Conservation (phyloP, 2,888 invertebrate species). For the Corythucha ciliata region DNA sequence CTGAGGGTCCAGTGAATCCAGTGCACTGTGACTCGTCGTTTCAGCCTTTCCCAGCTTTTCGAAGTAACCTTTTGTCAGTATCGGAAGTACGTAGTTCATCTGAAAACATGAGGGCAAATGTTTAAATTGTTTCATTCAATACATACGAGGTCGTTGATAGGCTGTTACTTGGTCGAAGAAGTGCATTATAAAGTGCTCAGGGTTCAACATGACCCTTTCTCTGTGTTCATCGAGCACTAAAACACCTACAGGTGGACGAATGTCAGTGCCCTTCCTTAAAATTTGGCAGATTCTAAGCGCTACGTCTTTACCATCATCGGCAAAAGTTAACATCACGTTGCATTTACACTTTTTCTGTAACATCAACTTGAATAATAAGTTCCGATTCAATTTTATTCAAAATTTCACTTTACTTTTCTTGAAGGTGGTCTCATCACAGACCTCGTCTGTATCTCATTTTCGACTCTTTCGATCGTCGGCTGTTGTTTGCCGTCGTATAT, state of each 20-base stretch:
- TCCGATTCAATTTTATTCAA: too few relatives aligned
- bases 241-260: constrained; percentile 29
- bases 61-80: constrained; percentile 31
- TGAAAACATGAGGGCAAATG: too few relatives aligned
- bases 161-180: constrained; percentile 27
- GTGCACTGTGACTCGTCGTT: not conserved
- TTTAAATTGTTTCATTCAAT: too few relatives aligned
- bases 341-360: too few relatives aligned
- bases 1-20: constrained; percentile 23
- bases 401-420: too few relatives aligned
- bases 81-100: constrained; percentile 32
- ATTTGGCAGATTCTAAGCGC: constrained; percentile 24
- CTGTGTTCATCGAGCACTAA: constrained; percentile 29
- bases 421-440: too few relatives aligned
- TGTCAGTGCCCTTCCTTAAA: constrained; percentile 23
- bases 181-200: constrained; percentile 29
- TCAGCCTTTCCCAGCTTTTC: constrained; percentile 15
- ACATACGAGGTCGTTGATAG: not conserved
- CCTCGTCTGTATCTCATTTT: too few relatives aligned
- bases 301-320: constrained; percentile 27
- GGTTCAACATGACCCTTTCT: constrained; percentile 27
- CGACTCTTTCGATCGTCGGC: too few relatives aligned
- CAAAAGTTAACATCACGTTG: constrained; percentile 30
- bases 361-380: too few relatives aligned
- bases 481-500: too few relatives aligned